phyloP scores from a whole-genome alignment of 2,888 invertebrate genomes.

The Rotaria socialis region DNA sequence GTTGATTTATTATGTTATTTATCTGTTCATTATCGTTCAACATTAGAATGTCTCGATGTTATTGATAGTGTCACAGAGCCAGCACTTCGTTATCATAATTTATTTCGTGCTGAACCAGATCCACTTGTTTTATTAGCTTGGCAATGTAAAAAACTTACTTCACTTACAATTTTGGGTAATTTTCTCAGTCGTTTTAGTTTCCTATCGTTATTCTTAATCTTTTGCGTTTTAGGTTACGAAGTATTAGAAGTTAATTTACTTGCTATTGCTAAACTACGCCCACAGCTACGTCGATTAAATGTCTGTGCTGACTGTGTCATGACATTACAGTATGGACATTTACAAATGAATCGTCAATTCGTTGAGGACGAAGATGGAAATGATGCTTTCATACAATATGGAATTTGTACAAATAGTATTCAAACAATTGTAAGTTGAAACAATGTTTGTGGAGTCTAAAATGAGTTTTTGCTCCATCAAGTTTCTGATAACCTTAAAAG shows the following conservation, averaged over 20 bases:
- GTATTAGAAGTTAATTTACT: slow-evolving; percentile 45
- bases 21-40: slow-evolving; percentile 40
- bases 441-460: neutral
- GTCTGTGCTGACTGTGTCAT: slow-evolving; percentile 45
- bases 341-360: slow-evolving; percentile 42
- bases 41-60: slow-evolving; percentile 44
- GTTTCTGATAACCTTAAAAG: too few relatives aligned
- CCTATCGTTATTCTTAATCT: neutral
- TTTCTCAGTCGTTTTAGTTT: too few relatives aligned
- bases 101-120: slow-evolving; percentile 40
- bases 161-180: slow-evolving; percentile 32
- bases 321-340: slow-evolving; percentile 44
- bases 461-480: too few relatives aligned
- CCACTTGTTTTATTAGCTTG: slow-evolving; percentile 45
- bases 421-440: slow-evolving; percentile 38
- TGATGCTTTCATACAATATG: slow-evolving; percentile 45
- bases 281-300: slow-evolving; percentile 40
- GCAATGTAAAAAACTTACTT: slow-evolving; percentile 44
- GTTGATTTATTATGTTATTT: slow-evolving; percentile 41
- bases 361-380: slow-evolving; percentile 45
- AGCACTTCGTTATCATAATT: slow-evolving; percentile 43
- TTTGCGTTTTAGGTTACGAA: slow-evolving; percentile 42
- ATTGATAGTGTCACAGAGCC: slow-evolving; percentile 44
- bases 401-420: slow-evolving; percentile 37
- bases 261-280: slow-evolving; percentile 43